These are phyloP conservation scores for Myioborus miniatus DNA, from an alignment of 2,797 vertebrate species.

Conservation along the genomic window DNA sequence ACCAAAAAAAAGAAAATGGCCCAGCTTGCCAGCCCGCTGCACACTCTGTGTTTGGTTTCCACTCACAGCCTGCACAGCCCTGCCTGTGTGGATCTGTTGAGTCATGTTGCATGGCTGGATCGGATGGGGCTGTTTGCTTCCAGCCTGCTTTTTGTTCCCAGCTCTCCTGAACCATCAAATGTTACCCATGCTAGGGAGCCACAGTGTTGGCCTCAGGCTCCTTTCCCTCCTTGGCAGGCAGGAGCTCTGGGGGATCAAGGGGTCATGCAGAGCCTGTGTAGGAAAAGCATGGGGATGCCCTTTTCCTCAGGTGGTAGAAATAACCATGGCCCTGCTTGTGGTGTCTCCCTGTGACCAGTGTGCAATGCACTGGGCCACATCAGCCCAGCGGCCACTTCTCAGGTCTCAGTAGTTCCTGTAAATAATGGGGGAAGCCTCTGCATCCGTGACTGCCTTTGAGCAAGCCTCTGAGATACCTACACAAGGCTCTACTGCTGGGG, in stretches of 20 bases:
- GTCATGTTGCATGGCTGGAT: neutral
- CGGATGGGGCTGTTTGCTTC: neutral
- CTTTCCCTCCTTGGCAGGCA: neutral
- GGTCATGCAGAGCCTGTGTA: neutral
- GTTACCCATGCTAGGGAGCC: neutral
- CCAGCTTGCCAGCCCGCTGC: neutral
- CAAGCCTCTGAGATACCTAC: neutral
- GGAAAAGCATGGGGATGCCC: neutral
- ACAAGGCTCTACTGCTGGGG: neutral
- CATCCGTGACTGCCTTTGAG: neutral
- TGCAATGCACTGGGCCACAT: neutral
- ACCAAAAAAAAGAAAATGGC: rapidly evolving
- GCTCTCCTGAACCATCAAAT: neutral
- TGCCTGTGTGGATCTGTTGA: constrained; percentile 27
- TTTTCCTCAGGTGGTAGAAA: neutral
- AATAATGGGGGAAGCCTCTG: neutral
- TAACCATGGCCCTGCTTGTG: rapidly evolving
- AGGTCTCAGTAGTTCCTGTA: neutral
- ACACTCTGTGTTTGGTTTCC: neutral
- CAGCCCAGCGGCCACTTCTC: neutral
- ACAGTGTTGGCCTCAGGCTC: rapidly evolving
- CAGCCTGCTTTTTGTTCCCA: neutral
- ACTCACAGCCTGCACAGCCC: neutral
- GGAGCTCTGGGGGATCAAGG: neutral
- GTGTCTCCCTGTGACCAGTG: neutral